Evolutionary conservation across 2,797 vertebrate genomes (phyloP).

Genomic region (Pipistrellus kuhlii): DNA sequence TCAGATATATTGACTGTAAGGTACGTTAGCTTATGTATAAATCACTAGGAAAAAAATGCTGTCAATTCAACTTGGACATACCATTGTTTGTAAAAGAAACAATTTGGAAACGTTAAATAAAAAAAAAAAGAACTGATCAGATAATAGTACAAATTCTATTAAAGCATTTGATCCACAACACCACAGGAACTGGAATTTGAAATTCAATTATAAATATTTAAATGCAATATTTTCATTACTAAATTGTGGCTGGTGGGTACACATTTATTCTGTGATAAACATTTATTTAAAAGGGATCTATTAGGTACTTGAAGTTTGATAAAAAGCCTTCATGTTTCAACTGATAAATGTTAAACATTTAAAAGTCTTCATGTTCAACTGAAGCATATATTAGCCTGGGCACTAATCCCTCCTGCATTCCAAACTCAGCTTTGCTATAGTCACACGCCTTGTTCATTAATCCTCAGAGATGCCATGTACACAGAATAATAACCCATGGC

Average conservation of each 20-base stretch:
- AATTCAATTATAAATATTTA: slow-evolving; percentile 46
- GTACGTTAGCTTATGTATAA: background rate
- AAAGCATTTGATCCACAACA: slow-evolving; percentile 25
- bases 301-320: background rate
- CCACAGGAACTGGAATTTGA: slow-evolving; percentile 9
- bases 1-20: background rate
- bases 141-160: slow-evolving; percentile 23
- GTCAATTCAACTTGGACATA: background rate
- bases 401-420: background rate
- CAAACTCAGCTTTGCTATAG: background rate
- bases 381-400: background rate
- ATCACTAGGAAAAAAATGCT: background rate
- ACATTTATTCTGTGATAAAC: slow-evolving; percentile 9
- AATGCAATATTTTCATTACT: slow-evolving; percentile 37
- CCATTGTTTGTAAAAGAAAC: background rate
- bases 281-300: slow-evolving; percentile 20
- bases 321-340: slow-evolving; percentile 23
- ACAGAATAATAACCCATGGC: slow-evolving; percentile 36
- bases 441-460: slow-evolving; percentile 37
- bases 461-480: slow-evolving; percentile 37
- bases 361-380: background rate
- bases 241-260: background rate
- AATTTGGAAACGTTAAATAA: background rate
- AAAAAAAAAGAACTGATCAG: background rate
- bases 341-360: background rate